These are phyloP conservation scores for Promerops cafer DNA, from an alignment of 2,113 vertebrate species.

Conservation along the genomic window DNA sequence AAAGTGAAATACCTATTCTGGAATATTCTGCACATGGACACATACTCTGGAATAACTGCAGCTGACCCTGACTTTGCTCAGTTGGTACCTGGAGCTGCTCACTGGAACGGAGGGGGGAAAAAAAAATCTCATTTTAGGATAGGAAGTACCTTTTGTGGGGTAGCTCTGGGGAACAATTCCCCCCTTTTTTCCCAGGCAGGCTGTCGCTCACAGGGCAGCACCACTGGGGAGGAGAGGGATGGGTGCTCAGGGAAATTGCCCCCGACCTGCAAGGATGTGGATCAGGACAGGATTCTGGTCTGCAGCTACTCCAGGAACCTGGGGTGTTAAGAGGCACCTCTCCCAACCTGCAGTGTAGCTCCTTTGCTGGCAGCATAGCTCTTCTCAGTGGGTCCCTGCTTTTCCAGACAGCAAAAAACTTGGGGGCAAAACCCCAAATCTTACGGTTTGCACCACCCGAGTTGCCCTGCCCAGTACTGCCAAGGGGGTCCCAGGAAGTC, in stretches of 20 bases:
- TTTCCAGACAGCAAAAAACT: neutral
- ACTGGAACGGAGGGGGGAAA: accelerated
- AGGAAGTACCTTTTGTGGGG: neutral
- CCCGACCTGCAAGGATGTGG: neutral
- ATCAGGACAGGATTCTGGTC: neutral
- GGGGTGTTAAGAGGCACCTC: too few species aligned
- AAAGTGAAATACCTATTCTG: neutral
- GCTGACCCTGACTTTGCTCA: neutral
- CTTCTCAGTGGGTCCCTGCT: accelerated
- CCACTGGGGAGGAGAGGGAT: accelerated
- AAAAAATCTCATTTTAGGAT: neutral
- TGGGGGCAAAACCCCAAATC: neutral
- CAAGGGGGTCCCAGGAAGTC: neutral
- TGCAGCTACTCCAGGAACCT: neutral
- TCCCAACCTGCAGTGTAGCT: neutral
- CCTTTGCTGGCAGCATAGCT: neutral
- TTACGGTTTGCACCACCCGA: accelerated
- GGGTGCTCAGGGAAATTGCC: neutral
- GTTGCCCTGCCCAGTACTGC: neutral
- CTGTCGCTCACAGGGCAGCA: neutral
- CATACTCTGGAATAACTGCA: accelerated
- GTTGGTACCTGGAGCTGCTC: neutral
- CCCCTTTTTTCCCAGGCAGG: too few species aligned
- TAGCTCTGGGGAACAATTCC: neutral
- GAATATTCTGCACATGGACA: neutral